Percentiles rank a stretch among this genome's conserved stretches.
Evolutionary conservation across 2,113 vertebrate species (phyloP).

Genomic region (Elachura formosa): DNA sequence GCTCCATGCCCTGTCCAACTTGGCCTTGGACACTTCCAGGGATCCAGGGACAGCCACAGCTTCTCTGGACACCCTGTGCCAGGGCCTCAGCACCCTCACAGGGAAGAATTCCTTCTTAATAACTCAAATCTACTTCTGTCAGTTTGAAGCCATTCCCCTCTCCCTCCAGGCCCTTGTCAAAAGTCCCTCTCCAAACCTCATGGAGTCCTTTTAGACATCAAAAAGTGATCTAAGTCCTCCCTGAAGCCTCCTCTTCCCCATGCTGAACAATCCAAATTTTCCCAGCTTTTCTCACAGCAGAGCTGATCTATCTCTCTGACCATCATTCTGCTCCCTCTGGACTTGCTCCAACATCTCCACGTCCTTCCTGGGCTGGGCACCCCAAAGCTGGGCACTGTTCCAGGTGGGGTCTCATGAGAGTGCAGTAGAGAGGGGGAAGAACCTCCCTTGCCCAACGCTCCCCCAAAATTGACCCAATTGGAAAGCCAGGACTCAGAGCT

Average conservation of each 20-base stretch:
- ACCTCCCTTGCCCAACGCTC: not conserved
- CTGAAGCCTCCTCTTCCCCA: not conserved
- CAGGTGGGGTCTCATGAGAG: not conserved
- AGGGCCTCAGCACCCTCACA: rapidly evolving
- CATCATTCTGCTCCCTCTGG: not conserved
- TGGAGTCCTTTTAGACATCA: not conserved
- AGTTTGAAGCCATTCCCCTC: not conserved
- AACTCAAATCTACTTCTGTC: not conserved
- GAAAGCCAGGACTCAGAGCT: not conserved
- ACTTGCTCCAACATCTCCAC: rapidly evolving
- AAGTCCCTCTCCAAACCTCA: not conserved
- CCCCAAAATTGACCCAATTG: rapidly evolving
- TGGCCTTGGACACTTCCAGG: not conserved
- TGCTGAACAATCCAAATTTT: not conserved
- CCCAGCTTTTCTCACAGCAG: not conserved
- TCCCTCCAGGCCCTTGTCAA: too few relatives aligned
- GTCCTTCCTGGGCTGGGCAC: not conserved
- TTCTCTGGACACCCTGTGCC: not conserved
- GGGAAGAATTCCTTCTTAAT: not conserved
- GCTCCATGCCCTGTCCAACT: rapidly evolving
- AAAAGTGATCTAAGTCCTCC: not conserved
- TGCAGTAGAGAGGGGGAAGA: not conserved
- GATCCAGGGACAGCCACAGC: not conserved
- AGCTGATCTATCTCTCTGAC: not conserved
- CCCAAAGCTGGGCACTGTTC: not conserved